Evolutionary conservation across 2,797 vertebrate genomes (phyloP), one percentile per base, ranked within the genome.

Genomic region (Aulostomus chinensis): DNA sequence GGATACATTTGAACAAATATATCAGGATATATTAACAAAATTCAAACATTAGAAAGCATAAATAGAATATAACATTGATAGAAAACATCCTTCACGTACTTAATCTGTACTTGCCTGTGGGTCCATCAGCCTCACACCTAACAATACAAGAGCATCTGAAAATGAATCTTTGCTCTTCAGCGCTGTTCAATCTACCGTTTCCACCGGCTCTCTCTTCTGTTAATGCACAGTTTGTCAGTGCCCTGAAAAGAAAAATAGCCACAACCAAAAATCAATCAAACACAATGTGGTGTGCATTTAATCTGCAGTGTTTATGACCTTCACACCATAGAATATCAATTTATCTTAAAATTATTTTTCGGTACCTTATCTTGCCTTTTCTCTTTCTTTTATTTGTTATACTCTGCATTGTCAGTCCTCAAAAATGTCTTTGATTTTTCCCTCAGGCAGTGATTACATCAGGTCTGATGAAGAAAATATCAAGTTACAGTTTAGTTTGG

Each of bases 281-380:
- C 57, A 66, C 50, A 59, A 40, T 45, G 43, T 33, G 33, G 17
- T 59, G 68, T 55, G 64, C 48, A 65, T 79, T 83, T 76, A 79
- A 76, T 80, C 70, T 53, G 2, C 1, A n/a, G 49, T 38, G 57
- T 62, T 62, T 42, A 32, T 71, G 69, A 81, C 79, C 81, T 83
- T 80, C 79, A 61, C 35, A 3, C 41, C n/a, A 3, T 7, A 21
- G 51, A 49, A 69, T 76, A 68, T 77, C 62, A 66, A 76, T 81
- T 77, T 14, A 69, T 76, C 64, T 76, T 35, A 4, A 68, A 70
- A 77, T 70, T 21, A 63, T 71, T 76, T 63, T 5, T n/a, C 66
- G 40, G 35, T 45, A 40, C 54, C 76, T 52, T 58, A 57, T 81
- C 73, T 62, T 64, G 22, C 25, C 45, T 62, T 68, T 64, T 59